Evolutionary conservation across 53 echinoderm and acorn worm genomes (phyloP), one percentile per base, ranked within the genome.

Genomic region (Luidia sarsii): DNA sequence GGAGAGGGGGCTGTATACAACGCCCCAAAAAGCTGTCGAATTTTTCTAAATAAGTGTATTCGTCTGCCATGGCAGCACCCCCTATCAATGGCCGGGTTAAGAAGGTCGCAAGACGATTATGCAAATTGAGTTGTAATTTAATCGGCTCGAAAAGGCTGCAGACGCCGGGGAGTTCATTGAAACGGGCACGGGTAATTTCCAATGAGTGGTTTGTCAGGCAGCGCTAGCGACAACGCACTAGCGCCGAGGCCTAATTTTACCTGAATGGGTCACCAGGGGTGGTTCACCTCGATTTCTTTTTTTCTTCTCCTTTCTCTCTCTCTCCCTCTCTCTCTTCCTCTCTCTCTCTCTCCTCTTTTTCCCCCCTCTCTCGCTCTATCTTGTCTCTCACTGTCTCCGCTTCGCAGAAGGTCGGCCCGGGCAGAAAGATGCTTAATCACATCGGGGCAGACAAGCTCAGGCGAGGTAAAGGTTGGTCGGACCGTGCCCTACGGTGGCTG

Each of bases 161-260:
- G 77, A 77, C 77, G 77, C 77, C 60, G 31, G 77, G 77, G 77
- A 77, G 77, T 77, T 77, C 77, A 77, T 46, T 77, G 77, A 77
- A 77, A 55, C 77, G 60, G 20, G 77, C 77, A 46, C 61, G 25
- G 31, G 60, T 23, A 77, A 57, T 77, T 48, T 77, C 60, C 59
- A 61, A 48, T 43, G 61, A 77, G 61, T 60, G 77, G 77, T 61
- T 29, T 77, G 60, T 59, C 77, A 55, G 21, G 10, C 30, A 13
- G 37, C 37, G 39, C 23, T 7, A 31, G 61, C 61, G 77, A 60
- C 61, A 61, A 77, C 77, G 77, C 59, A 77, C 77, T 77, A 77
- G 61, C 61, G 61, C 61, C 45, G 46, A 77, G 77, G 77, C 77
- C 77, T 77, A 59, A 59, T 61, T 77, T 77, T 43, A 36, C 45